Evolutionary conservation across 1,140 invertebrate species (phyloP).

Genomic region (Conus ventricosus): DNA sequence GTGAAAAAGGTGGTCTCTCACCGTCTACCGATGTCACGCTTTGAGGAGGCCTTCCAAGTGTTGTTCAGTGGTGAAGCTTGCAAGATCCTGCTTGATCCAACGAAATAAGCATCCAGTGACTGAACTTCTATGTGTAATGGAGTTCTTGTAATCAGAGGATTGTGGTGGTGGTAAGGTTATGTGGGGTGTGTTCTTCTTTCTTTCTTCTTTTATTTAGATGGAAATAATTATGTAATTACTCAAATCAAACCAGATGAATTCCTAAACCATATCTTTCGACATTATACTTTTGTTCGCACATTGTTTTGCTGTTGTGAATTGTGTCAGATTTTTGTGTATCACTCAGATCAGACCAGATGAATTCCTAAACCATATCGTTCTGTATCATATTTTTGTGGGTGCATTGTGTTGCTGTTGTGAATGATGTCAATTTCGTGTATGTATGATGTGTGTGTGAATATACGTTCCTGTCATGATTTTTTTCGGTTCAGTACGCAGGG

Average conservation of each 20-base stretch:
- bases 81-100: conserved; percentile 67
- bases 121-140: background rate
- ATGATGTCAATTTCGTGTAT: too few species aligned
- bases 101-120: conserved; percentile 31
- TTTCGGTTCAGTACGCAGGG: too few species aligned
- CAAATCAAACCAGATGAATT: background rate
- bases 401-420: too few species aligned
- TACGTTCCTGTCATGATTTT: background rate
- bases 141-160: background rate
- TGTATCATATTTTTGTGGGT: too few species aligned
- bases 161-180: background rate
- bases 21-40: conserved; percentile 65
- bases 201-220: background rate
- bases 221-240: background rate
- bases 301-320: background rate
- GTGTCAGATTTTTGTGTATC: too few species aligned
- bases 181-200: background rate
- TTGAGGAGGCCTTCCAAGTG: conserved; percentile 64
- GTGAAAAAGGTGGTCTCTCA: conserved; percentile 62
- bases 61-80: conserved; percentile 65
- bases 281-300: background rate
- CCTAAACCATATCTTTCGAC: background rate
- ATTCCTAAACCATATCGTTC: too few species aligned
- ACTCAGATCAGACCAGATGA: too few species aligned
- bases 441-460: too few species aligned